These are phyloP conservation scores for Patella ulyssiponensis DNA, from an alignment of 2,888 invertebrate genomes.

Conservation along the genomic window DNA sequence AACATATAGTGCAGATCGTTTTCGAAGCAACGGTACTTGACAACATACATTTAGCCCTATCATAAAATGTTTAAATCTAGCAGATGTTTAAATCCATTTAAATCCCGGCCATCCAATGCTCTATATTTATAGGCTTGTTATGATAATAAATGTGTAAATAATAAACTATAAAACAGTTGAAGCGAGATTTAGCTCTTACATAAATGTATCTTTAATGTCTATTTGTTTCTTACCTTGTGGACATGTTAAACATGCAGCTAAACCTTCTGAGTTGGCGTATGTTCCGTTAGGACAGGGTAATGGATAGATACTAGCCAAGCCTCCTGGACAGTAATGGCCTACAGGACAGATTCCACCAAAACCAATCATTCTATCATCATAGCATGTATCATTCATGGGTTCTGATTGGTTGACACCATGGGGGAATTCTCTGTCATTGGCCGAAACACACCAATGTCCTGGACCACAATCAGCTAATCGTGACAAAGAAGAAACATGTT, in stretches of 20 bases:
- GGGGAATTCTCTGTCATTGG: slow-evolving; percentile 63
- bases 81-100: no score
- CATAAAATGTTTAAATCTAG: no score
- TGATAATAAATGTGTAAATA: no score
- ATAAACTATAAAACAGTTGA: no score
- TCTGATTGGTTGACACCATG: slow-evolving; percentile 55
- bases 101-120: no score
- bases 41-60: no score
- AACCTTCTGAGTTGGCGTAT: slow-evolving; percentile 61
- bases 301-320: slow-evolving; percentile 52
- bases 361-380: slow-evolving; percentile 59
- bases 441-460: slow-evolving; percentile 66
- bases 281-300: slow-evolving; percentile 66
- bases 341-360: slow-evolving; percentile 64
- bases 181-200: no score
- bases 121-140: no score
- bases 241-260: slow-evolving; percentile 57
- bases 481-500: background rate
- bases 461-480: slow-evolving; percentile 61
- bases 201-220: no score
- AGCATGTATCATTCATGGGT: slow-evolving; percentile 56
- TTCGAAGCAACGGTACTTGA: no score
- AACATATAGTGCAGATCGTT: background rate
- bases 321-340: slow-evolving; percentile 65
- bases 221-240: slow-evolving; percentile 52